Evolutionary conservation across 2,888 invertebrate species (phyloP), one percentile per base, ranked within the genome.

Genomic region (Eulithis testata): DNA sequence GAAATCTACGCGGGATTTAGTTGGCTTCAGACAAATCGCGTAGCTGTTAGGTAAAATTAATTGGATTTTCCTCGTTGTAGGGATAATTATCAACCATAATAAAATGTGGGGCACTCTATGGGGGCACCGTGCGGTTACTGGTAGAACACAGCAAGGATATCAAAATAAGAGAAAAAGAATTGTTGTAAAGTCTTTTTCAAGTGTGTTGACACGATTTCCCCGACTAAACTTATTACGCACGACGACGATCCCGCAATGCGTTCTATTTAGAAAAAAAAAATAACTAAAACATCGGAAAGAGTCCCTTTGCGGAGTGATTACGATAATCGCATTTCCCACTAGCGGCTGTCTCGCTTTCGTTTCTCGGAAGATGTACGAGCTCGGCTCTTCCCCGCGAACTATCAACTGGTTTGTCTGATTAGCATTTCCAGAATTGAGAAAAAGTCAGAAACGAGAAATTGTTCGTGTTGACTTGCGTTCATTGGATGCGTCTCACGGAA

Each of bases 321-420:
- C 88, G 84, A 86, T 91, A 91, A 92, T 91, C 87, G 85, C 85
- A 82, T 88, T 91, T 91, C 90, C 86, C 84, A 87, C 89, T 87
- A 89, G 85, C 76, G 81, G 77, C 85, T 88, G 87, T 88, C 88
- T 89, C 86, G 89, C 89, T 90, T 89, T 91, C 90, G 89, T 87
- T 92, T 92, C 92, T 82, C 72, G 81, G 92, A 92, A 92, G 87
- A 83, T 47, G 49, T 49, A 58, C 83, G 81, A 80, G 77, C 74
- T 55, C 60, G 50, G 54, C 68, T 59, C 82, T 83, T 86, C 83
- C 84, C 86, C 84, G 89, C 89, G 82, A 90, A 90, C 89, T 87
- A 88, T 87, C 88, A 87, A 88, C 90, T 82, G 84, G 86, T 85
- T 83, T 82, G 80, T 79, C 78, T 83, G 85, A 91, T 91, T 91